phyloP scores from a whole-genome alignment of 2,113 vertebrate species.

The Murina feae region DNA sequence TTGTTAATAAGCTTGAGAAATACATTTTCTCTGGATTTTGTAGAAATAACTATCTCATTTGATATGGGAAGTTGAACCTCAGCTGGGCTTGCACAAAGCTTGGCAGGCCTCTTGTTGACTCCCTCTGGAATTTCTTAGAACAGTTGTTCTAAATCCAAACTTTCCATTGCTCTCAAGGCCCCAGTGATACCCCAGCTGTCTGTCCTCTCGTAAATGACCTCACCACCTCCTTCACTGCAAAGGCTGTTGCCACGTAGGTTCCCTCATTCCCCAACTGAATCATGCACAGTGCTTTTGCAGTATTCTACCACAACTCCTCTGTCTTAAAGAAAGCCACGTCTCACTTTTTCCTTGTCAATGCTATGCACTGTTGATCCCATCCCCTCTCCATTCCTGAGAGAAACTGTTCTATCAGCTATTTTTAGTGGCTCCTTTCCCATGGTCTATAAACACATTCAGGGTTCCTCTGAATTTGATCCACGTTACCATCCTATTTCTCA shows the following conservation, averaged over 20 bases:
- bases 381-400: background rate
- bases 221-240: slow-evolving; percentile 34
- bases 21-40: slow-evolving; percentile 58
- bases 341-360: background rate
- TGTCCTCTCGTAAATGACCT: slow-evolving; percentile 57
- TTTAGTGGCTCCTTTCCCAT: background rate
- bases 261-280: background rate
- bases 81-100: slow-evolving; percentile 59
- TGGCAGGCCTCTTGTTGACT: slow-evolving; percentile 69
- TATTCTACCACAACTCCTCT: background rate
- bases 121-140: slow-evolving; percentile 54
- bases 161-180: slow-evolving; percentile 54
- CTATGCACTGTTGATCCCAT: background rate
- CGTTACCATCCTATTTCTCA: background rate
- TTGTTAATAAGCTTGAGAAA: slow-evolving; percentile 58
- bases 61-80: slow-evolving; percentile 52
- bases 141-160: slow-evolving; percentile 70
- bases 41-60: slow-evolving; percentile 64
- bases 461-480: slow-evolving; percentile 10
- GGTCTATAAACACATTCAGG: background rate
- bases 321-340: background rate
- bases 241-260: background rate
- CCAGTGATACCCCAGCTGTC: slow-evolving; percentile 61
- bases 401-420: slow-evolving; percentile 21
- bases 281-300: background rate